These are phyloP conservation scores for Eumaeus atala DNA, from an alignment of 1,140 invertebrate genomes.

Conservation along the genomic window DNA sequence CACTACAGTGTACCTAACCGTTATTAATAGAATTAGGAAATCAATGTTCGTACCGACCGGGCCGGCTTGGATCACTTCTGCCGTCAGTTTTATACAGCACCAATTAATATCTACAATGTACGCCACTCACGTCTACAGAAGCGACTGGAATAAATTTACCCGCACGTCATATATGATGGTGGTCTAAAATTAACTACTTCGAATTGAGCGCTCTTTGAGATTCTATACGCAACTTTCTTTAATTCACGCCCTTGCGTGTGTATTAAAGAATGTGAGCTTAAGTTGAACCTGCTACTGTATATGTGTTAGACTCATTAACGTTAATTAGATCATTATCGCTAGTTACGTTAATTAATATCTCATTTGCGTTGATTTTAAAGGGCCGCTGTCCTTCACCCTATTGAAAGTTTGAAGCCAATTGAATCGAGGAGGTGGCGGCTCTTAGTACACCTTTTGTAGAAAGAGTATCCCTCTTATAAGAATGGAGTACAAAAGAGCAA, in stretches of 20 bases:
- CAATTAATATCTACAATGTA: constrained; percentile 10
- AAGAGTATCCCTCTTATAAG: too few relatives aligned
- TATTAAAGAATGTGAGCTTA: neutral
- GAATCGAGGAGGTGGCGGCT: too few relatives aligned
- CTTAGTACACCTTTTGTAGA: too few relatives aligned
- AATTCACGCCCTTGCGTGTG: neutral
- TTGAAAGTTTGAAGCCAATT: too few relatives aligned
- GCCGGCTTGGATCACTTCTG: neutral
- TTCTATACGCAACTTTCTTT: neutral
- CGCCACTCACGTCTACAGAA: neutral
- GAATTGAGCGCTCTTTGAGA: neutral
- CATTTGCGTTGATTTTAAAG: too few relatives aligned
- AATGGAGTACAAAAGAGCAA: too few relatives aligned
- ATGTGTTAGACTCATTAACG: too few relatives aligned
- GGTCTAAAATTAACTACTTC: neutral
- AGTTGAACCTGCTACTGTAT: too few relatives aligned
- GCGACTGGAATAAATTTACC: constrained; percentile 4
- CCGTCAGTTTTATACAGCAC: neutral
- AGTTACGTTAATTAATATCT: too few relatives aligned
- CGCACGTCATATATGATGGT: neutral
- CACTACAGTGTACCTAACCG: neutral
- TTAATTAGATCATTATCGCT: too few relatives aligned
- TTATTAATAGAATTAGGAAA: constrained; percentile 3
- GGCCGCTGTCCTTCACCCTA: too few relatives aligned
- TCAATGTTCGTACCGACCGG: neutral